These are phyloP conservation scores for Drosophila orosa DNA, from an alignment of 1,140 invertebrate species.

Conservation along the genomic window DNA sequence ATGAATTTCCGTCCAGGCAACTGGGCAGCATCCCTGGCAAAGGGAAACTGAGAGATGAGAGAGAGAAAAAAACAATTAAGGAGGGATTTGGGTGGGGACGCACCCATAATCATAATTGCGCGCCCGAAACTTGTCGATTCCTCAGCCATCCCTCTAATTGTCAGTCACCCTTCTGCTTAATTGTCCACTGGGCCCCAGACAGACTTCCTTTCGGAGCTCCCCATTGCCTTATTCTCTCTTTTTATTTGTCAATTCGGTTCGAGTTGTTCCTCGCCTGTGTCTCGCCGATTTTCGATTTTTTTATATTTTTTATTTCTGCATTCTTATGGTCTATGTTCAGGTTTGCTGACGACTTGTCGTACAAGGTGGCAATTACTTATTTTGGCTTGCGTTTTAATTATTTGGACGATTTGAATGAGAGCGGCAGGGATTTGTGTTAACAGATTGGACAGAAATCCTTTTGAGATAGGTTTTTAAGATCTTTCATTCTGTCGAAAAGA, in stretches of 20 bases:
- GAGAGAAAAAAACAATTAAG: conserved; percentile 76
- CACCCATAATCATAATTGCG: conserved; percentile 80
- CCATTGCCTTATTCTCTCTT: conserved; percentile 47
- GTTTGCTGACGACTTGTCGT: conserved; percentile 70
- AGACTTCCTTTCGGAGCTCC: conserved; percentile 53
- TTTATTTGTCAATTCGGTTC: conserved; percentile 77
- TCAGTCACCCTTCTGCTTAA: conserved; percentile 67
- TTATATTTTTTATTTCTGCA: background rate
- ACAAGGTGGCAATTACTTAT: conserved; percentile 81
- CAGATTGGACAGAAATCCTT: background rate
- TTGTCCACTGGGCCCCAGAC: conserved; percentile 56
- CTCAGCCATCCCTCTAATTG: conserved; percentile 53
- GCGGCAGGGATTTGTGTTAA: background rate
- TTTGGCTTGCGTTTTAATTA: conserved; percentile 66
- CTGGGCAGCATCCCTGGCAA: conserved; percentile 61
- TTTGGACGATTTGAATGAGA: conserved; percentile 28
- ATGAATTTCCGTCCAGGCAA: conserved; percentile 80
- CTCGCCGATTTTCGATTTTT: conserved; percentile 12
- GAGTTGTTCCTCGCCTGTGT: conserved; percentile 11
- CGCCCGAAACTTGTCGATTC: conserved; percentile 70
- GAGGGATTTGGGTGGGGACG: conserved; percentile 49
- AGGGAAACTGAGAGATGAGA: conserved; percentile 22
- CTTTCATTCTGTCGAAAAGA: too few species aligned
- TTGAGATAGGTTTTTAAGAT: background rate
- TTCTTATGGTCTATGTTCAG: conserved; percentile 12